phyloP scores from a whole-genome alignment of 2,797 vertebrate genomes.

The Megaceryle alcyon region DNA sequence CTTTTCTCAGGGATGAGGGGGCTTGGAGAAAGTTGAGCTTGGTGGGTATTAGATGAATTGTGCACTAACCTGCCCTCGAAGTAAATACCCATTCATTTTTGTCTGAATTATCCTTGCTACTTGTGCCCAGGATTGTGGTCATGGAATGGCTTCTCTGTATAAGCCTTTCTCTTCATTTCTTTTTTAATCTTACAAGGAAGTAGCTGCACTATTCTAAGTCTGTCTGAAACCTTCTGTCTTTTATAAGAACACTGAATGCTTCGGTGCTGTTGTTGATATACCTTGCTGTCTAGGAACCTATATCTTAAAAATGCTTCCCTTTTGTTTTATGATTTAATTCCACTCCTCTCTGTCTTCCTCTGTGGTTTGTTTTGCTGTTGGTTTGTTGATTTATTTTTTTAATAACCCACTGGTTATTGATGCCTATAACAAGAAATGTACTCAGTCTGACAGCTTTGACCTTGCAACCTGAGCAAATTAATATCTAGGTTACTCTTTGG shows the following conservation, averaged over 20 bases:
- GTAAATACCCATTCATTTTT: too few species aligned
- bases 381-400: background rate
- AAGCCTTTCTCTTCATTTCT: background rate
- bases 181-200: background rate
- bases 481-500: background rate
- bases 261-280: background rate
- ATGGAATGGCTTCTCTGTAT: background rate
- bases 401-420: background rate
- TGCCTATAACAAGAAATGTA: background rate
- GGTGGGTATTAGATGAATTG: background rate
- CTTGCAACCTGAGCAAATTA: background rate
- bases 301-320: background rate
- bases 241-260: background rate
- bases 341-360: background rate
- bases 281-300: background rate
- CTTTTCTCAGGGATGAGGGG: background rate
- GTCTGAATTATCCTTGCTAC: background rate
- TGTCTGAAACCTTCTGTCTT: background rate
- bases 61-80: background rate
- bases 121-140: background rate
- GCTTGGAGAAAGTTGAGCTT: background rate
- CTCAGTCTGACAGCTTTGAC: background rate
- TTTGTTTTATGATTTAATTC: background rate
- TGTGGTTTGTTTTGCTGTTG: background rate
- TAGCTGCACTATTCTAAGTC: background rate